Evolutionary conservation across 2,113 vertebrate genomes (phyloP), one percentile per base, ranked within the genome.

Genomic region (Colaptes auratus): DNA sequence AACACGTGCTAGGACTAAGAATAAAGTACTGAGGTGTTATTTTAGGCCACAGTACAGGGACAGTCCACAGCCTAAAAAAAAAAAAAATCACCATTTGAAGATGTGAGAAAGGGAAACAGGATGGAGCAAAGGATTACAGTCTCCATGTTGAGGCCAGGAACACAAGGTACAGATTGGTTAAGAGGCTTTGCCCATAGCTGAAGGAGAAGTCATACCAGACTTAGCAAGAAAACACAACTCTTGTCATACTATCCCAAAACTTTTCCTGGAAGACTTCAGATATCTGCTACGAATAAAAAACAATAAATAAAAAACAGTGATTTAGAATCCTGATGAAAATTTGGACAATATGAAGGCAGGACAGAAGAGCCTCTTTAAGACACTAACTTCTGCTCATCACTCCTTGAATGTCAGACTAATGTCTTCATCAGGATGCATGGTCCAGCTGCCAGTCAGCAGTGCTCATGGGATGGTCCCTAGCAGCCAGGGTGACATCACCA

Each of bases 1-100:
- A 94, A 74, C 76, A 86, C 28, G 6, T 21, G 59, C 53, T 0
- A 82, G n/a, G 59, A 46, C 72, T 83, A 92, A 95, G 90, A 92
- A 95, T 93, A 95, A 94, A 91, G 87, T 46, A 63, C 39, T 72
- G 36, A 83, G 30, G 66, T 90, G 79, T 91, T 92, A 77, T 92
- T 96, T 92, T 91, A 90, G 80, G 86, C 76, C 48, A 66, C 44
- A 90, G 35, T 66, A 81, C 76, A 90, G 55, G 18, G 55, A 84
- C 30, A 35, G 61, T 44, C 73, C 55, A 83, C 33, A 72, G 58
- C 76, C 72, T 88, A 90, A 88, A 88, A 88, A 88, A 93, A 90
- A 88, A 88, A 88, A 88, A 93, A 75, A 75, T 82, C 50, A 55
- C 55, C 63, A 28, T 30, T 63, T 70, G 61, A 79, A 88, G 70